These are phyloP conservation scores for Eupithecia pulchellata DNA, from an alignment of 2,888 invertebrate genomes.

Conservation along the genomic window DNA sequence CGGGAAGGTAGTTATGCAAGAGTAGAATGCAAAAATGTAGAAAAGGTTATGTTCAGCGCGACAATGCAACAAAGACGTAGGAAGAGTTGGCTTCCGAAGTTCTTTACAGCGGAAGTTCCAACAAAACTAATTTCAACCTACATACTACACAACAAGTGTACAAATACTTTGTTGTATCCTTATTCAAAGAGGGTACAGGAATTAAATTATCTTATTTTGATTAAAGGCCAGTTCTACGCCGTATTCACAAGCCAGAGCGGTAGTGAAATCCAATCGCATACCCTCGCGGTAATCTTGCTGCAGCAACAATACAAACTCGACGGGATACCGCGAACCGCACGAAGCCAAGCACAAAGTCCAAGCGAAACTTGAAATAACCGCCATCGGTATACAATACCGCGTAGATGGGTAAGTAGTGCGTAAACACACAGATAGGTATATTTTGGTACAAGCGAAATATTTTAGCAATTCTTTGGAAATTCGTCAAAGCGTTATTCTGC, in stretches of 20 bases:
- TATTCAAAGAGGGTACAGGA: not conserved
- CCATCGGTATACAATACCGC: not conserved
- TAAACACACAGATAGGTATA: not conserved
- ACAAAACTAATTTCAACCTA: not conserved
- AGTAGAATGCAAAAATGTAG: constrained; percentile 1
- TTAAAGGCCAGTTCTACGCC: not conserved
- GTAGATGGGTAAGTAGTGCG: not conserved
- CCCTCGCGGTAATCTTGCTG: too few relatives aligned
- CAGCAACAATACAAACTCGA: too few relatives aligned
- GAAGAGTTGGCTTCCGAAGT: constrained; percentile 13
- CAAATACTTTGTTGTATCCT: not conserved
- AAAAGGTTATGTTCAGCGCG: not conserved
- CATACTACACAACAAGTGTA: not conserved
- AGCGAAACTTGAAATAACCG: not conserved
- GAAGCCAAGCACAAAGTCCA: not conserved
- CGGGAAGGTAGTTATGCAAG: not conserved
- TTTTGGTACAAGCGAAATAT: not conserved
- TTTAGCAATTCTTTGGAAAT: not conserved
- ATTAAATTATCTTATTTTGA: not conserved
- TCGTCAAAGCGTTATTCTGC: not conserved
- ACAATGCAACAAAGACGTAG: constrained; percentile 3
- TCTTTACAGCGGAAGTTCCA: constrained; percentile 3
- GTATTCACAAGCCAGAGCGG: not conserved
- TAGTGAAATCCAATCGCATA: not conserved
- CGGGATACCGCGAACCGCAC: not conserved